Evolutionary conservation across 2,113 vertebrate species (phyloP), one percentile per base, ranked within the genome.

Genomic region (Grantiella picta): DNA sequence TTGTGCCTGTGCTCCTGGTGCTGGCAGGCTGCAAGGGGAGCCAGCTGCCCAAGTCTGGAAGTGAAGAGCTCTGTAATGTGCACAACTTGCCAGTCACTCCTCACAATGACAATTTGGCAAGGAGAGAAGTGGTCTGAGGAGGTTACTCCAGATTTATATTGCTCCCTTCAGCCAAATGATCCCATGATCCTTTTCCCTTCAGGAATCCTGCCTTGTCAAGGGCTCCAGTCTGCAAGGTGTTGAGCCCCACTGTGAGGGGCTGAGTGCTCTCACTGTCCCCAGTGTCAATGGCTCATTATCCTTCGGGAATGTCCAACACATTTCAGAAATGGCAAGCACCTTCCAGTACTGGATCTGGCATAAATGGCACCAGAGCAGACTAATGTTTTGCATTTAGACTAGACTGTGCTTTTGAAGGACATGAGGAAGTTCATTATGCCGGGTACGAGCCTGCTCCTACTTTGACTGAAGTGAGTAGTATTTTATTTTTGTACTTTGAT

Each of bases 401-500:
- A 94, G 75, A 42, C 38, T 66, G 29, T 59, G 76, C 44, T 44
- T 89, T 49, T 93, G 82, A 92, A 92, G 82, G 82, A 81, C 80
- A 49, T 0, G 31, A 93, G 88, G 88, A 91, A 95, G 79, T 90
- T 78, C 56, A 64, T 96, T 81, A 54, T 83, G 49, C 71, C 90
- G 76, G 36, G 36, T 68, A 7, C 13, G 73, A 92, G 44, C 69
- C 69, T 69, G 36, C 45, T 96, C 33, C 72, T 72, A 79, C 61
- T 86, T 89, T 86, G 72, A 86, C 60, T 94, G 86, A 82, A 94
- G 76, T 12, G 44, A 92, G 65, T 69, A 49, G 64, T 77, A 57
- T 75, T 96, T 94, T 90, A 88, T 88, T 90, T 90, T 57, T 81
- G 56, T 81, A 72, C 81, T 93, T 96, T 92, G 93, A 95, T 90